A percentile compares a stretch with the other conserved stretches of the same genome.
Conservation (phyloP, 2,113 vertebrate species). For the Albula glossodonta region DNA sequence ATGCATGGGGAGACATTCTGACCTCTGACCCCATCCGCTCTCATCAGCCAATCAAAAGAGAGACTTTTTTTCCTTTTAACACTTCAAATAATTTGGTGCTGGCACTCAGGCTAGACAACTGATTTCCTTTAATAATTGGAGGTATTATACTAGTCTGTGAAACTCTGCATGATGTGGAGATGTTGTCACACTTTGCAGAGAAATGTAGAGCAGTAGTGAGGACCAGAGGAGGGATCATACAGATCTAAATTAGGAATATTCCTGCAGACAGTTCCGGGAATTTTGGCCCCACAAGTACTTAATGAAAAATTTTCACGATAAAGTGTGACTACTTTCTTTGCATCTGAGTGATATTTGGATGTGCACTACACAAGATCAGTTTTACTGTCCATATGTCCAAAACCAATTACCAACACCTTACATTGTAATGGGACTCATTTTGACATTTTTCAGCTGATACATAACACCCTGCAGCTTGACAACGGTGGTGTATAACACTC, state of each 20-base stretch:
- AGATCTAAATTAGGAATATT: not conserved
- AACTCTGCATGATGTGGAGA: not conserved
- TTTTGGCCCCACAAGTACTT: not conserved
- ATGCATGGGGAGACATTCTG: slow-evolving; percentile 24
- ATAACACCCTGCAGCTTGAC: no score
- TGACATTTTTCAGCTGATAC: no score
- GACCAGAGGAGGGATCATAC: not conserved
- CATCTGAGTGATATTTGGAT: not conserved
- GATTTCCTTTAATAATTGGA: not conserved
- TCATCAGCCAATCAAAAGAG: not conserved
- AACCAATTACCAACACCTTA: not conserved
- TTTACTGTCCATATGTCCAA: not conserved
- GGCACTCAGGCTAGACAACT: not conserved
- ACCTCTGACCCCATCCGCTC: slow-evolving; percentile 19
- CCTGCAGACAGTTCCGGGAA: not conserved
- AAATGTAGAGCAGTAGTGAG: not conserved
- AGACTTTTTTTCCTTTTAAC: not conserved
- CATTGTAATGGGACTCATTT: no score
- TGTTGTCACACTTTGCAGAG: not conserved
- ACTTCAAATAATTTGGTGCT: not conserved
- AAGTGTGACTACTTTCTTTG: not conserved
- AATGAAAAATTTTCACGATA: not conserved
- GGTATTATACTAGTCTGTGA: not conserved
- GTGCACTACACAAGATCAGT: not conserved
- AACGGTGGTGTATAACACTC: no score